Percentiles rank a stretch among this genome's conserved stretches.
Evolutionary conservation across 1,140 invertebrate species (phyloP).

Genomic region (Platyura marginata): DNA sequence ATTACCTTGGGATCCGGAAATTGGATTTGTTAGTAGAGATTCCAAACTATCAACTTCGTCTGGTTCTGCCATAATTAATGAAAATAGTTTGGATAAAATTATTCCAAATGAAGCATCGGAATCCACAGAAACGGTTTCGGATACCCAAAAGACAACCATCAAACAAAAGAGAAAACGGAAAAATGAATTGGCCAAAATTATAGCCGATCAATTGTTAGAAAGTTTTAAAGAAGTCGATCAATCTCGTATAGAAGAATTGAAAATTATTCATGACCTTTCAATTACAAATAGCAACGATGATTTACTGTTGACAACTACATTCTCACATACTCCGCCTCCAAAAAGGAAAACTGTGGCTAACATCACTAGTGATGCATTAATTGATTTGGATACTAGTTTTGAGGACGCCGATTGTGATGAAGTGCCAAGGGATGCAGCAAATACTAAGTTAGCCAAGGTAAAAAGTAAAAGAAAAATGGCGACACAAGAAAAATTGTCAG

Average conservation of each 20-base stretch:
- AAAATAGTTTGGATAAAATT: neutral
- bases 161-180: conserved; percentile 9
- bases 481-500: too few relatives aligned
- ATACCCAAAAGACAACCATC: neutral
- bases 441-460: too few relatives aligned
- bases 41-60: neutral
- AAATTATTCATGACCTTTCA: conserved; percentile 21
- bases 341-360: neutral
- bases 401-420: neutral
- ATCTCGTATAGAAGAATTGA: conserved; percentile 18
- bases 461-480: too few relatives aligned
- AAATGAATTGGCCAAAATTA: conserved; percentile 22
- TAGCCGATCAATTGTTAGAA: conserved; percentile 21
- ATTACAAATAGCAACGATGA: conserved; percentile 18
- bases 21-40: neutral
- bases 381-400: neutral
- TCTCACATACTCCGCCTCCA: neutral
- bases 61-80: neutral
- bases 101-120: neutral
- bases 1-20: neutral
- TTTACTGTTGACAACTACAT: neutral
- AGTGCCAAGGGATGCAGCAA: too few relatives aligned
- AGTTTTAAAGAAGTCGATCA: conserved; percentile 23
- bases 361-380: neutral
- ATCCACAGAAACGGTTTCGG: neutral